Conservation (phyloP, 2,113 vertebrate genomes). For the Leptobrachium ailaonicum region DNA sequence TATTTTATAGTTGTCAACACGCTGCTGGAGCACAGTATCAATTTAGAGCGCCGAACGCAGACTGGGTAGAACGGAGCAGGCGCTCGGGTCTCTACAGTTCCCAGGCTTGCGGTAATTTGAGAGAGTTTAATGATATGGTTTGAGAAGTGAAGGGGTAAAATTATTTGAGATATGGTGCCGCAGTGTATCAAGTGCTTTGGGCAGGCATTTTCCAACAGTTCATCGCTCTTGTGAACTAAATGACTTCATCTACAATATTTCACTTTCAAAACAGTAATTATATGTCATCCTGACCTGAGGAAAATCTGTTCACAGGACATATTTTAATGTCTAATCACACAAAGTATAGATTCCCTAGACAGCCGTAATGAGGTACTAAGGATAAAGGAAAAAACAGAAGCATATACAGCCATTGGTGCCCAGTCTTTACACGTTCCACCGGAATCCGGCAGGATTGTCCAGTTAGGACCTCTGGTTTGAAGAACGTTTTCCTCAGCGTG, state of each 20-base stretch:
- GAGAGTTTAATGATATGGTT: conserved; percentile 31
- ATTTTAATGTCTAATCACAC: background rate
- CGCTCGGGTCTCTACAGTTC: background rate
- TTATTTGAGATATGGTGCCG: conserved; percentile 8
- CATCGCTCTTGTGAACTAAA: conserved; percentile 3
- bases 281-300: background rate
- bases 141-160: conserved; percentile 19
- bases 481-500: no score
- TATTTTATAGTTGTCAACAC: conserved; percentile 47
- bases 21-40: conserved; percentile 7
- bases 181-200: background rate
- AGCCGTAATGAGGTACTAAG: background rate
- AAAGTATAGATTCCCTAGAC: background rate
- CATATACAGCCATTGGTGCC: background rate
- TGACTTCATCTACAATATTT: background rate
- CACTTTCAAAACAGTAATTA: conserved; percentile 26
- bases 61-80: conserved; percentile 19
- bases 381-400: background rate
- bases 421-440: no score
- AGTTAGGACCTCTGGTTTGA: no score
- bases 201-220: conserved; percentile 12
- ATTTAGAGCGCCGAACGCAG: conserved; percentile 34
- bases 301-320: background rate
- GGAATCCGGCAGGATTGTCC: no score
- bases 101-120: conserved; percentile 23